Evolutionary conservation across 2,888 invertebrate genomes (phyloP).

Genomic region (Andrena fulva): DNA sequence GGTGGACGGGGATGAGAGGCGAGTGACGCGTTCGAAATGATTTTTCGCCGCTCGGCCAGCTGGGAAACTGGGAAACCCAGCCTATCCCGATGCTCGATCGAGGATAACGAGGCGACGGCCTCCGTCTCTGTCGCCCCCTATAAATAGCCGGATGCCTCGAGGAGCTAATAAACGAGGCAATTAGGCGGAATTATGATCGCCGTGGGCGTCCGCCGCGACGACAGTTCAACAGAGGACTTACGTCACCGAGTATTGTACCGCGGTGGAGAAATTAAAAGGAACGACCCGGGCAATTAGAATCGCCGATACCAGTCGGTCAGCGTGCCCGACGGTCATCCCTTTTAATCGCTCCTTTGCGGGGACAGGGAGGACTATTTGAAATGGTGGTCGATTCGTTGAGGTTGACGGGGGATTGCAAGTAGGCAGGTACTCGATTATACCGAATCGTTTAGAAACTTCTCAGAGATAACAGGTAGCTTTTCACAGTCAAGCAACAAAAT

Average conservation of each 20-base stretch:
- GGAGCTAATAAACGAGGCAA: constrained; percentile 77
- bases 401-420: background rate
- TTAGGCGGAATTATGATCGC: constrained; percentile 78
- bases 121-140: constrained; percentile 46
- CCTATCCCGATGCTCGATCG: background rate
- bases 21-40: constrained; percentile 6
- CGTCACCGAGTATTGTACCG: constrained; percentile 69
- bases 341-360: constrained; percentile 39
- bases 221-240: constrained; percentile 63
- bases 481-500: no score
- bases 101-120: constrained; percentile 5
- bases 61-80: constrained; percentile 3
- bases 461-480: background rate
- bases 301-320: constrained; percentile 42
- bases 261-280: constrained; percentile 70
- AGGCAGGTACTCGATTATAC: background rate
- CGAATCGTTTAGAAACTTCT: background rate
- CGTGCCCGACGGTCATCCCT: constrained; percentile 16
- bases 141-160: constrained; percentile 69
- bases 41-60: constrained; percentile 1
- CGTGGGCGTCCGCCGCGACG: constrained; percentile 72
- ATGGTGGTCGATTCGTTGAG: background rate
- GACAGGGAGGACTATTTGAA: constrained; percentile 7
- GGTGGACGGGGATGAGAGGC: no score
- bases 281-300: constrained; percentile 71